Conservation (phyloP, 2,888 invertebrate genomes). For the Perdita meconis region DNA sequence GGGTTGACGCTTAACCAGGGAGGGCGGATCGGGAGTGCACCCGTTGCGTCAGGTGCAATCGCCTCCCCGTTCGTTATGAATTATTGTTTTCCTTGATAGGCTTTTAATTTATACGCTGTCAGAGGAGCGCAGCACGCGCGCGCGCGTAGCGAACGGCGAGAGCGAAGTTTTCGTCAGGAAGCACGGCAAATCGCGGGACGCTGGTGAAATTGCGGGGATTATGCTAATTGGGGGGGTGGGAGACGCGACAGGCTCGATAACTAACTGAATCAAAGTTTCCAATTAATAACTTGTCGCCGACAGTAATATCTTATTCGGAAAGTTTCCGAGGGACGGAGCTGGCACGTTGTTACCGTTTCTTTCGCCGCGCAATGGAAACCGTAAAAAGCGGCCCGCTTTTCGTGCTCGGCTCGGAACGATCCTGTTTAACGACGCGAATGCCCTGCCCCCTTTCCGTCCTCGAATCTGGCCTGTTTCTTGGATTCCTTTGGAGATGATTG, state of each 20-base stretch:
- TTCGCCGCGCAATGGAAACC: constrained; percentile 18
- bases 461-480: constrained; percentile 13
- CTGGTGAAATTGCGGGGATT: constrained; percentile 41
- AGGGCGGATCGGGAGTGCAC: background rate
- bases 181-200: constrained; percentile 18
- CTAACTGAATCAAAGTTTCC: constrained; percentile 66
- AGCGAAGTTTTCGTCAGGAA: constrained; percentile 40
- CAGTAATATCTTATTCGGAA: constrained; percentile 48
- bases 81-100: constrained; percentile 51
- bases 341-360: constrained; percentile 7
- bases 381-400: constrained; percentile 26
- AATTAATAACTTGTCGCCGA: constrained; percentile 66
- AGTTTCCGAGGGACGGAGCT: constrained; percentile 16
- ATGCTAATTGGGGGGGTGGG: constrained; percentile 45
- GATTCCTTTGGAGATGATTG: constrained; percentile 6
- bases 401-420: background rate
- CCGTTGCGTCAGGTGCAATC: constrained; percentile 18
- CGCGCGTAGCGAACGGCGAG: background rate
- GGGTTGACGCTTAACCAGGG: background rate
- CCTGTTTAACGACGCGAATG: constrained; percentile 16
- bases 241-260: constrained; percentile 42
- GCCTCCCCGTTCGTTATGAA: constrained; percentile 40
- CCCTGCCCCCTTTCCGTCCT: background rate
- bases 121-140: background rate
- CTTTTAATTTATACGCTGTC: constrained; percentile 47